Percentiles rank a stretch among this genome's conserved stretches.
These are phyloP conservation scores for Oreochromis mossambicus DNA, from an alignment of 2,797 vertebrate genomes.

Conservation along the genomic window DNA sequence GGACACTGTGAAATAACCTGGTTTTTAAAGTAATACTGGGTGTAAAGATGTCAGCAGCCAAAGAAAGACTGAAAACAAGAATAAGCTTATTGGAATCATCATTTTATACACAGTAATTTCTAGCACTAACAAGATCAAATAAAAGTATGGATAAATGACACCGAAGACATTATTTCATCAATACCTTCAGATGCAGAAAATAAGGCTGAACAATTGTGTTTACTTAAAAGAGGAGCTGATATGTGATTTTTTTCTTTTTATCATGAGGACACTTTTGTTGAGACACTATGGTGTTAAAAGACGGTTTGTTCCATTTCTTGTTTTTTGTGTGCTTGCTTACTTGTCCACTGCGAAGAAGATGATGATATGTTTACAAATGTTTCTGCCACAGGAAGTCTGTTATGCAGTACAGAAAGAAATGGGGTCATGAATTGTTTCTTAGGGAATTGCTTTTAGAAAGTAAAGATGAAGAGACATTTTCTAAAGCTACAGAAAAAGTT, in stretches of 20 bases:
- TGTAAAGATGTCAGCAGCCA: background rate
- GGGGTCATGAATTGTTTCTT: constrained; percentile 6
- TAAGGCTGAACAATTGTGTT: background rate
- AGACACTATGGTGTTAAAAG: background rate
- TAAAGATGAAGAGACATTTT: background rate
- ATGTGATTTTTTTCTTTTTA: background rate
- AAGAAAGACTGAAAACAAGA: background rate
- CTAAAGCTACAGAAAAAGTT: background rate
- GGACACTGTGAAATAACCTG: background rate
- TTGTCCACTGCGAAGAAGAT: background rate
- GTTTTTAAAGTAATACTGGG: background rate
- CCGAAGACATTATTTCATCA: background rate
- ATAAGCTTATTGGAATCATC: constrained; percentile 1
- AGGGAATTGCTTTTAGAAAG: background rate
- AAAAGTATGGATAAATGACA: background rate
- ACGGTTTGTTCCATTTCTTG: background rate
- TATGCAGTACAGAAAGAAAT: background rate
- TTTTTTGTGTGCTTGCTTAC: background rate
- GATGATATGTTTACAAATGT: background rate
- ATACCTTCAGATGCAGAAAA: background rate
- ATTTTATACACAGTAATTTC: background rate
- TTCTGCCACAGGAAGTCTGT: background rate
- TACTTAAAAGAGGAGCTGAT: background rate
- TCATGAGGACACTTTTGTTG: background rate
- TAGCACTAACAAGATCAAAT: constrained; percentile 7